Base-by-base conservation (phyloP, 1,140 invertebrate genomes). In the Ridgeia piscesae region DNA sequence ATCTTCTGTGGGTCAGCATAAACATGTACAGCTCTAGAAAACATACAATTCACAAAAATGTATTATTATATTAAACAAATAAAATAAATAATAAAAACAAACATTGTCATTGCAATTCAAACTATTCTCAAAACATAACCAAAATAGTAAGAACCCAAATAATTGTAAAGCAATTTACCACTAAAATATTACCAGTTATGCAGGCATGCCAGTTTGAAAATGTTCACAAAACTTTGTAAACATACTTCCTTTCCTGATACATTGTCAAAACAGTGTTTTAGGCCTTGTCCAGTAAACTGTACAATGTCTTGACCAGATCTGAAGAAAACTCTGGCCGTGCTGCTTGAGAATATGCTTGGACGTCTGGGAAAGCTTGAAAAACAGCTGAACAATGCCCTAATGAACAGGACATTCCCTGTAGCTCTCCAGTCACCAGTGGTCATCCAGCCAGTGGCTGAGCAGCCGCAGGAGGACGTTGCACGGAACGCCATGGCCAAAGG, bases 261-360 rank as follows among this genome's bases (percentile, higher is more conserved):
- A 11, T 42, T 42, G 4, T 42, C 11, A 42, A 42, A 42, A 42
- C 4, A 42, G 42, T 42, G 4, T 42, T 42, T 42, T 42, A 42
- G 11, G 42, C 42, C n/a, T n/a, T n/a, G 42, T 42, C 42, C 42
- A 42, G 42, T 42, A 42, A 42, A 8, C 17, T 77, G 58, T 77
- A 9, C 58, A 77, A 21, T 77, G 58, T 77, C 11, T 31, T 77
- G 58, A 14, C 58, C 17, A 95, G 95, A 95, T 93, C 93, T 95
- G 88, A 95, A 95, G 93, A 95, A 95, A 91, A 95, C 95, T 1
- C 94, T 95, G 92, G 95, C 95, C 21, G 95, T 95, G 0, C 91
- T 95, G 88, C 89, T 95, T 33, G 95, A 95, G 91, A 94, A 93
- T 50, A 95, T 95, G 77, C 89, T 95, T 48, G 94, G 94, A 89